Evolutionary conservation across 2,113 vertebrate genomes (phyloP).

Genomic region (Seriola dumerili): DNA sequence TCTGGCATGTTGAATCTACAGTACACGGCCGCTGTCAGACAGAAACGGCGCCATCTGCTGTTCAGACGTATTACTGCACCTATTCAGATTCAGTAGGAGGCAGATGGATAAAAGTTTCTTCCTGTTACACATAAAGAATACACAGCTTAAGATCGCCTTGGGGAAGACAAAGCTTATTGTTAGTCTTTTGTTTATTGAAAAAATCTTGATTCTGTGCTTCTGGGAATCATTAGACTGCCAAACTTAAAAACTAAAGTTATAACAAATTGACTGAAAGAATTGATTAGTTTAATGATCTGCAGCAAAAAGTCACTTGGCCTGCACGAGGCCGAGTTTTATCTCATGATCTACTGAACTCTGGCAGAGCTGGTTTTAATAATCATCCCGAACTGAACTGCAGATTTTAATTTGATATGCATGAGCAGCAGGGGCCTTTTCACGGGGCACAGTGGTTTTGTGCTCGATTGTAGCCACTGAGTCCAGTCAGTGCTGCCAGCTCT

Average conservation of each 20-base stretch:
- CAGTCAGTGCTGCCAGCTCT: conserved; percentile 23
- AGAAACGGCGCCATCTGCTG: conserved; percentile 53
- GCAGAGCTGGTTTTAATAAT: neutral
- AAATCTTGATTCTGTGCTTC: neutral
- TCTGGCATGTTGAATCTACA: neutral
- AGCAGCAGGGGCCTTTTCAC: neutral
- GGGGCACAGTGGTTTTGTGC: conserved; percentile 2
- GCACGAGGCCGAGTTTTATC: neutral
- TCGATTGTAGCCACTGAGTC: neutral
- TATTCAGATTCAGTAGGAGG: neutral
- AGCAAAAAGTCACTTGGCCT: neutral
- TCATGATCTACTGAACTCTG: neutral
- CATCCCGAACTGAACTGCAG: neutral
- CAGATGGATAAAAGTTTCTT: no score
- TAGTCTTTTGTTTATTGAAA: neutral
- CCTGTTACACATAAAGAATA: neutral
- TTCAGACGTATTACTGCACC: neutral
- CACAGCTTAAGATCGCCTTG: neutral
- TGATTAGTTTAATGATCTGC: neutral
- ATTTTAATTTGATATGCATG: neutral
- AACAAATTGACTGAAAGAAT: neutral
- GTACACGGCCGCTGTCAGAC: neutral
- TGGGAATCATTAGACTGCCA: neutral
- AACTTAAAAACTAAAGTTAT: neutral
- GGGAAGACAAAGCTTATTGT: neutral